Conservation (phyloP, 2,888 invertebrate species). For the Magallana nippona region DNA sequence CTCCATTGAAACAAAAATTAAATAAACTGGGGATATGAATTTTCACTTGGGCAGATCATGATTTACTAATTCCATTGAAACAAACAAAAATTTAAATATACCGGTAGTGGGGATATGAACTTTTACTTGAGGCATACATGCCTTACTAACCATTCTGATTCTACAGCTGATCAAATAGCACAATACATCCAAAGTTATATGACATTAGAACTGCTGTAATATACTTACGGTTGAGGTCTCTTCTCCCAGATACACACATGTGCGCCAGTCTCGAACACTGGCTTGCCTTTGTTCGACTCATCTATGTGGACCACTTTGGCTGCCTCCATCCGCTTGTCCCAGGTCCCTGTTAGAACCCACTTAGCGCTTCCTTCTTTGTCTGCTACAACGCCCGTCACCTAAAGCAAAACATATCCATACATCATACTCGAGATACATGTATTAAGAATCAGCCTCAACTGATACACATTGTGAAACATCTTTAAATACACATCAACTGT, state of each 20-base stretch:
- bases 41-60: too few species aligned
- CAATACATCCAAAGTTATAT: too few species aligned
- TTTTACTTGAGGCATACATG: too few species aligned
- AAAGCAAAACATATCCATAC: not conserved
- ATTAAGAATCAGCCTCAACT: too few species aligned
- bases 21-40: not conserved
- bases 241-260: slow-evolving; percentile 93
- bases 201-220: not conserved
- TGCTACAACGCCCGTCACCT: slow-evolving; percentile 87
- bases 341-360: slow-evolving; percentile 90
- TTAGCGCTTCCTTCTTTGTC: slow-evolving; percentile 83
- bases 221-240: slow-evolving; percentile 86
- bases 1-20: not conserved
- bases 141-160: too few species aligned
- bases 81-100: too few species aligned
- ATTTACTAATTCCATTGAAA: too few species aligned
- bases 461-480: too few species aligned
- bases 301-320: slow-evolving; percentile 86
- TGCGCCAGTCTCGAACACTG: slow-evolving; percentile 95
- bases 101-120: too few species aligned
- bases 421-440: not conserved
- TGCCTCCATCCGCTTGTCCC: slow-evolving; percentile 97
- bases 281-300: slow-evolving; percentile 83
- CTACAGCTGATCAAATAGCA: too few species aligned
- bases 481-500: too few species aligned